Evolutionary conservation across 92 coral and sea anemone species (phyloP), one percentile per base, ranked within the genome.

Genomic region (Porites evermanni): DNA sequence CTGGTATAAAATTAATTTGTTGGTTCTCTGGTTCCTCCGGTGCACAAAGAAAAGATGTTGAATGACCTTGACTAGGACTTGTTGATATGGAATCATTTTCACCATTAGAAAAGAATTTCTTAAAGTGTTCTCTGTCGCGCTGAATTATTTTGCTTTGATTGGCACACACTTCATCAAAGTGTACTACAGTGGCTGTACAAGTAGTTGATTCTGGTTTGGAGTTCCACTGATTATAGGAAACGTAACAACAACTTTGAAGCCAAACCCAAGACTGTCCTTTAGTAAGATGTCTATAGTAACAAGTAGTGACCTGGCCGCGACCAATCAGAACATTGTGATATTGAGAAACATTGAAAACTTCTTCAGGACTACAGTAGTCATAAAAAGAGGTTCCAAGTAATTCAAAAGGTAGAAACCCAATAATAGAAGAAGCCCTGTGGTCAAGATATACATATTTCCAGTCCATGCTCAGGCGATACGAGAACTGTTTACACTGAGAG

Each of bases 211-310:
- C 95, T 12, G 95, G 95, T 56, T 88, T 88, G 17, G 95, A 92
- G 70, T 92, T 86, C 92, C 92, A 81, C 70, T 89, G 95, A 75
- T 89, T 92, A 44, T 92, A 92, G 13, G 92, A 92, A 21, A 92
- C 79, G 38, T 89, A 82, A 70, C 90, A 92, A 24, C 78, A 70
- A 67, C 95, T 92, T 13, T 85, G 86, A 9, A 92, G 67, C 95
- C 95, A 92, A 21, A 92, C 75, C 92, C 92, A 92, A 8, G 84
- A 56, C 17, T 89, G 87, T 6, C 95, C 95, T 78, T 92, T 92
- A 11, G 95, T 89, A 21, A 92, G 66, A 71, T 83, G 90, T 12
- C 92, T 77, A 67, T 85, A 92, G 71, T 81, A 92, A 52, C 95
- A 92, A 16, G 95, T 92, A 20, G 77, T 92, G 19, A 92, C 86